Evolutionary conservation across 2,888 invertebrate species (phyloP).

Genomic region (Philereme transversata): DNA sequence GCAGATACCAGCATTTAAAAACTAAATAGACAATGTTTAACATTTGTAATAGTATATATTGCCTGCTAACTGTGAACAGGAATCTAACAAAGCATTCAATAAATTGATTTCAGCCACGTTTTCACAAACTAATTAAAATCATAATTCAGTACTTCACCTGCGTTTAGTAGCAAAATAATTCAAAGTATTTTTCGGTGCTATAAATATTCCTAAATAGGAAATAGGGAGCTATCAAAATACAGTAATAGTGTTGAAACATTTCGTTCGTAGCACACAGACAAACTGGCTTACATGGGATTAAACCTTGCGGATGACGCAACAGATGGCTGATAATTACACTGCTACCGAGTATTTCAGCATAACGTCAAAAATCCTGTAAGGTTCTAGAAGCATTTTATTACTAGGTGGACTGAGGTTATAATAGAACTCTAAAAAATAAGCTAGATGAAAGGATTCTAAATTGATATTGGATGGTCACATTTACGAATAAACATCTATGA

Average conservation of each 20-base stretch:
- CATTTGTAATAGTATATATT: background rate
- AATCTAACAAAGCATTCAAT: background rate
- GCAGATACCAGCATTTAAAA: too few species aligned
- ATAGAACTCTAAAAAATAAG: background rate
- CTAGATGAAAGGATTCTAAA: slow-evolving; percentile 43
- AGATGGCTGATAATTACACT: slow-evolving; percentile 28
- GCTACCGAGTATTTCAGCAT: slow-evolving; percentile 12
- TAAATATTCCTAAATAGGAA: background rate
- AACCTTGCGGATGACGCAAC: slow-evolving; percentile 26
- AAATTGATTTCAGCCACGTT: background rate
- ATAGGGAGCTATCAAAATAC: background rate
- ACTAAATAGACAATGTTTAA: too few species aligned
- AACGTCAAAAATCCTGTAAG: too few species aligned
- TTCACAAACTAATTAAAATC: background rate
- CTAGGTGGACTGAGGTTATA: background rate
- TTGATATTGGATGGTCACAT: slow-evolving; percentile 39
- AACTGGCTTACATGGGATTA: slow-evolving; percentile 23
- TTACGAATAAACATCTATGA: slow-evolving; percentile 55
- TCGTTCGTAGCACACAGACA: slow-evolving; percentile 4
- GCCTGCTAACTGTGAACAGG: background rate
- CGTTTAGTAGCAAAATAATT: background rate
- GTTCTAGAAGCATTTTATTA: background rate
- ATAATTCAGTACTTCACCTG: background rate
- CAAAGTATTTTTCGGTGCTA: background rate
- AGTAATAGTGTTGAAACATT: background rate